Percentiles rank a stretch among this genome's conserved stretches.
Evolutionary conservation across 2,113 vertebrate species (phyloP).

Genomic region (Probosciger aterrimus): DNA sequence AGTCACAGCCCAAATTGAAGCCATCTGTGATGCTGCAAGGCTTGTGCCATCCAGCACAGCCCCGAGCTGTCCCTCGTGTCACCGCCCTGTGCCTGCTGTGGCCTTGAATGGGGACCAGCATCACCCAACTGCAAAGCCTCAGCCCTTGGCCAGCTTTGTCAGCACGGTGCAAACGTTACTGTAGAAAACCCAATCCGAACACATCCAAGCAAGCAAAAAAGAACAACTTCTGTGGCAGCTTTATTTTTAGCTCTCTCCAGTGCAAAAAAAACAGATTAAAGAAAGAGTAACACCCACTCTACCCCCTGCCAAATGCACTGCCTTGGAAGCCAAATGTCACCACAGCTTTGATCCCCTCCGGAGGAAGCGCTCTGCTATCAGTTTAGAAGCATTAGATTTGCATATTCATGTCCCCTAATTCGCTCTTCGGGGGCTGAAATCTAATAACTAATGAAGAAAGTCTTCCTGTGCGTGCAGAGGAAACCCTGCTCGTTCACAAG

Average conservation of each 20-base stretch:
- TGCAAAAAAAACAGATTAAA: background rate
- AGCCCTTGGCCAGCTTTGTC: too few species aligned
- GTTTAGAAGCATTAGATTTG: conserved; percentile 28
- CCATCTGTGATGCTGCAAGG: fast-evolving
- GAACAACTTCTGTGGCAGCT: background rate
- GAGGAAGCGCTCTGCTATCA: background rate
- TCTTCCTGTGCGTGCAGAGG: background rate
- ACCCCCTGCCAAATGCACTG: background rate
- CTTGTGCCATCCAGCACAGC: background rate
- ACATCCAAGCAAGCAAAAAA: background rate
- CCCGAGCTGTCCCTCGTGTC: background rate
- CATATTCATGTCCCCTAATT: conserved; percentile 56
- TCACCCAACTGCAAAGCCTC: background rate
- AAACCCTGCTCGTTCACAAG: conserved; percentile 6
- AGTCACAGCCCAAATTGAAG: background rate
- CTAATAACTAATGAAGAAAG: conserved; percentile 16
- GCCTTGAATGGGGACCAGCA: fast-evolving
- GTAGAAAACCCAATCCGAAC: background rate
- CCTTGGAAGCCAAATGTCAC: conserved; percentile 38
- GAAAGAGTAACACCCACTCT: background rate
- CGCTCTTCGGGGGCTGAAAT: conserved; percentile 19
- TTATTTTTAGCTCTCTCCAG: conserved; percentile 4
- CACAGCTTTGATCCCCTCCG: background rate
- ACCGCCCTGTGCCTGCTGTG: background rate
- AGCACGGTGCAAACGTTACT: fast-evolving